Base-by-base conservation (phyloP, 2,888 invertebrate genomes). In the Ditylenchus weischeri region DNA sequence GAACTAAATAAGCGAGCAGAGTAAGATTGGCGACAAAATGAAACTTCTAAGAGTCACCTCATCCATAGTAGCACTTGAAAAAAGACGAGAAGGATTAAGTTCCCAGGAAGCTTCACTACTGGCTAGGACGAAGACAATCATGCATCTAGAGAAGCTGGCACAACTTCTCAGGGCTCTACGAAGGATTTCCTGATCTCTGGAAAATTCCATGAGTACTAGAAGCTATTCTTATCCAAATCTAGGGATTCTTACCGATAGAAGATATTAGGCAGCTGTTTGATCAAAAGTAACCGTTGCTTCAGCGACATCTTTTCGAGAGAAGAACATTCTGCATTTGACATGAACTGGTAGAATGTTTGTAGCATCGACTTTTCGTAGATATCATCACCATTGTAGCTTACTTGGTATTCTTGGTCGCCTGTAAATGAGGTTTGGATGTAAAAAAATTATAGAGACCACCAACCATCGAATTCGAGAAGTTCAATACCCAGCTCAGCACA, bases 401-500 rank as follows among this genome's bases (percentile, higher is more conserved):
- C n/a, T 36, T 63, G 36, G 35, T 51, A 63, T 50, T 63, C 63
- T n/a, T 51, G 68, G 21, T 36, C 21, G 29, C 54, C 66, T 38
- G 48, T 18, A 11, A 65, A 57, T 35, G 47, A 43, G n/a, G 35
- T 19, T 43, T 63, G 29, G 0, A 65, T 10, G 38, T 13, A 15
- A 15, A 43, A 15, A 43, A 13, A 15, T 15, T 43, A 3, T 43
- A 6, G 8, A 65, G 23, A 63, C 38, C 8, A 62, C 38, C 49
- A 15, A 50, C 62, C 66, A 35, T 71, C 71, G 57, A 65, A 71
- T 63, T 71, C 71, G 18, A 60, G 36, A 36, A 71, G 59, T 51
- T 71, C 71, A 19, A 72, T 60, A 29, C 67, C 66, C 29, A 71
- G 67, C n/a, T 71, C 71, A 10, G 38, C 50, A 51, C 70, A 70